These are phyloP conservation scores for Procambarus clarkii DNA, from an alignment of 1,140 invertebrate genomes.

Conservation along the genomic window DNA sequence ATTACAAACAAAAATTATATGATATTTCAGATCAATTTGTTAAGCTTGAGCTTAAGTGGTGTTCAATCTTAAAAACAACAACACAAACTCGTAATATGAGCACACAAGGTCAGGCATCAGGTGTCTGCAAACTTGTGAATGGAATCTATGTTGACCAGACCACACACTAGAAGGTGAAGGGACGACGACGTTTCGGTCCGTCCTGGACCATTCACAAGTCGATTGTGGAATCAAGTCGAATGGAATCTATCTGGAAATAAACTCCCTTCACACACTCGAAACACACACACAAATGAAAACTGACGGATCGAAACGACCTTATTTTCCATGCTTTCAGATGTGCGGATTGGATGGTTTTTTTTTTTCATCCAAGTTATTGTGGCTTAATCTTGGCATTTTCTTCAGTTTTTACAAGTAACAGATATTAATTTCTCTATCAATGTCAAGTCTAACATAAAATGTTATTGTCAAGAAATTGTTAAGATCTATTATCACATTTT, in stretches of 20 bases:
- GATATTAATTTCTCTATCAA: background rate
- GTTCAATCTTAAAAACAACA: background rate
- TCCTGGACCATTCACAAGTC: too few species aligned
- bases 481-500: conserved; percentile 36
- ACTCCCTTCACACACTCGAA: too few species aligned
- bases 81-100: conserved; percentile 17
- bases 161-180: too few species aligned
- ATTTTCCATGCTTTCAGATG: too few species aligned
- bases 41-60: background rate
- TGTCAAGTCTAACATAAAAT: background rate
- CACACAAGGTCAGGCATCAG: conserved; percentile 14
- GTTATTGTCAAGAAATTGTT: conserved; percentile 15
- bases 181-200: too few species aligned
- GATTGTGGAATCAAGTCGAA: too few species aligned
- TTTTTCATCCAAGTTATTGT: too few species aligned
- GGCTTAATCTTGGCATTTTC: too few species aligned
- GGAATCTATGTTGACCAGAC: background rate
- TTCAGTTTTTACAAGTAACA: background rate
- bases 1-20: background rate
- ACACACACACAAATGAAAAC: too few species aligned
- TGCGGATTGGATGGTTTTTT: too few species aligned
- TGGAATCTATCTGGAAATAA: background rate
- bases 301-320: too few species aligned
- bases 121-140: conserved; percentile 10
- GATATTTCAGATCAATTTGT: conserved; percentile 5